Conservation (phyloP, 2,797 vertebrate species). For the Phrynocephalus forsythii region DNA sequence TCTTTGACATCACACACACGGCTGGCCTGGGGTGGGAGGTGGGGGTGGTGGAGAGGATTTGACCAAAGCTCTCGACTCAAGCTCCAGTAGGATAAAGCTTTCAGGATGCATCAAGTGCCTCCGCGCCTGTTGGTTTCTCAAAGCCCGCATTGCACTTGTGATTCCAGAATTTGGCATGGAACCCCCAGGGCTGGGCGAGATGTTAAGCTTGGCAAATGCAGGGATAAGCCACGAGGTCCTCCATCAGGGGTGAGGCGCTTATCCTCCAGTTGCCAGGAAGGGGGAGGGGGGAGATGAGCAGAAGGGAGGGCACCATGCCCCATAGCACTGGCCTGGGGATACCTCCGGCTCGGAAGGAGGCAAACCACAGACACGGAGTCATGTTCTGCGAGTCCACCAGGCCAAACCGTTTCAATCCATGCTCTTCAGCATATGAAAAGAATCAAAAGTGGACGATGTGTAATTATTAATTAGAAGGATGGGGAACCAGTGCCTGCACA, state of each 20-base stretch:
- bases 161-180: slow-evolving; percentile 63
- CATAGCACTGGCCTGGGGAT: too few relatives aligned
- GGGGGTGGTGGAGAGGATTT: slow-evolving; percentile 53
- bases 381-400: slow-evolving; percentile 8
- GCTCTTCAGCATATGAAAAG: slow-evolving; percentile 63
- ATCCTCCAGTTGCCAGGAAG: not conserved
- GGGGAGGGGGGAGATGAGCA: not conserved
- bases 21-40: not conserved
- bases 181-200: slow-evolving; percentile 64
- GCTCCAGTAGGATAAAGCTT: slow-evolving; percentile 67
- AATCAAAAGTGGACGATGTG: slow-evolving; percentile 43
- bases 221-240: slow-evolving; percentile 55
- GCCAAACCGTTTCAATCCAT: slow-evolving; percentile 44
- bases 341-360: too few relatives aligned
- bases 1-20: slow-evolving; percentile 43
- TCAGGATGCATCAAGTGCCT: slow-evolving; percentile 44
- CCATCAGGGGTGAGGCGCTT: slow-evolving; percentile 47
- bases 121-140: not conserved
- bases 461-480: slow-evolving; percentile 53
- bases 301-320: too few relatives aligned
- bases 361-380: not conserved
- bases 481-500: slow-evolving; percentile 15
- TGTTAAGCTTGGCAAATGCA: slow-evolving; percentile 71
- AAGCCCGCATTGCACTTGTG: slow-evolving; percentile 48
- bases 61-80: slow-evolving; percentile 55